Conservation (phyloP, 2,113 vertebrate species). For the Erythrocebus patas region DNA sequence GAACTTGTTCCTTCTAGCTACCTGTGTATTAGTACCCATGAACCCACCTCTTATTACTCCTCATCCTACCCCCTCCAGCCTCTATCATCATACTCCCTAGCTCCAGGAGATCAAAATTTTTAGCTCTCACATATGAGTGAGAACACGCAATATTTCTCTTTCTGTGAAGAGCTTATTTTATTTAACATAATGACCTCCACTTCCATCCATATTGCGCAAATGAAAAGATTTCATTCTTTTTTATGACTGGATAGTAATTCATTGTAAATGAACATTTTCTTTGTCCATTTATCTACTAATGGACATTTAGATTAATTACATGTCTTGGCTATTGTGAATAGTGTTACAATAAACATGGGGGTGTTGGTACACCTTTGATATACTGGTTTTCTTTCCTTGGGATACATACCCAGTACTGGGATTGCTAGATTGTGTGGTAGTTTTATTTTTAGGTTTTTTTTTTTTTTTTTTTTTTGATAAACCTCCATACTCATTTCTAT, state of each 20-base stretch:
- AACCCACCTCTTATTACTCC: background rate
- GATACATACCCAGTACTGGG: background rate
- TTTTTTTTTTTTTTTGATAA: background rate
- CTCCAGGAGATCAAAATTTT: background rate
- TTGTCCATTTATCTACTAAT: background rate
- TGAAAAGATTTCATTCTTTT: background rate
- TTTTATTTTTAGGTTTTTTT: background rate
- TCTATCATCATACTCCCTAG: background rate
- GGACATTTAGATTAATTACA: background rate
- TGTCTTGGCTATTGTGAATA: background rate
- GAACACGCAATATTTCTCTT: background rate
- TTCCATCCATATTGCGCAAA: background rate
- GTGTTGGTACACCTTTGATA: background rate
- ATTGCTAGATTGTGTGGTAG: background rate
- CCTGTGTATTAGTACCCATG: background rate
- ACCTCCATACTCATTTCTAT: background rate
- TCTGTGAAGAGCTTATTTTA: background rate
- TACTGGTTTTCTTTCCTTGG: background rate
- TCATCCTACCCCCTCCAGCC: background rate
- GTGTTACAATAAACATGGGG: background rate
- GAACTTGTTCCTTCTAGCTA: background rate
- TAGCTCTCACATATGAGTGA: background rate
- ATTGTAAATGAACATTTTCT: background rate
- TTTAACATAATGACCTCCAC: background rate
- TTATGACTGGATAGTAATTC: background rate